Percentiles rank a stretch among this genome's conserved stretches.
Evolutionary conservation across 1,140 invertebrate genomes (phyloP).

Genomic region (Prorops nasuta): DNA sequence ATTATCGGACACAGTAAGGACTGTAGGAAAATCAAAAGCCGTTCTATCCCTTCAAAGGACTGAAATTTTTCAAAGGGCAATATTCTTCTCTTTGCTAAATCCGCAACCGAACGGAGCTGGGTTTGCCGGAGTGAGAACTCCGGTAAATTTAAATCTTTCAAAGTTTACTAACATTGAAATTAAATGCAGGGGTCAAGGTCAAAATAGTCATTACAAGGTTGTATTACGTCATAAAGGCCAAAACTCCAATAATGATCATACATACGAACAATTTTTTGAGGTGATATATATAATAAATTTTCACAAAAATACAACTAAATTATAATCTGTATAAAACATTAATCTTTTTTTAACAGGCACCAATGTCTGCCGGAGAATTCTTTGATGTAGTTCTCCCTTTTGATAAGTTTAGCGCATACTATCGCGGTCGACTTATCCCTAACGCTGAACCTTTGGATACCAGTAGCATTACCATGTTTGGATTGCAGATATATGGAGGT

Average conservation of each 20-base stretch:
- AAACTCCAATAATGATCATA: slow-evolving; percentile 57
- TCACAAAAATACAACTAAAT: neutral
- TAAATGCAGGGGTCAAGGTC: slow-evolving; percentile 61
- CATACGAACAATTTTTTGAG: slow-evolving; percentile 68
- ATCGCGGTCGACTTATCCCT: slow-evolving; percentile 59
- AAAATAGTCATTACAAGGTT: slow-evolving; percentile 60
- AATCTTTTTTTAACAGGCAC: slow-evolving; percentile 34
- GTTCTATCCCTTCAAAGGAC: slow-evolving; percentile 61
- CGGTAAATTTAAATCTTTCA: slow-evolving; percentile 54
- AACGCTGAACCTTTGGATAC: slow-evolving; percentile 61
- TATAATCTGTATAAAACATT: slow-evolving; percentile 1
- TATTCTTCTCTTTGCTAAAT: slow-evolving; percentile 68
- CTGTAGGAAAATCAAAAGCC: slow-evolving; percentile 68
- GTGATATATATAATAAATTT: slow-evolving; percentile 38
- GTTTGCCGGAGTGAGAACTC: slow-evolving; percentile 63
- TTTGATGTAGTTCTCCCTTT: slow-evolving; percentile 56
- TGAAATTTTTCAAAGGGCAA: slow-evolving; percentile 60
- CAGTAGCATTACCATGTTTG: slow-evolving; percentile 63
- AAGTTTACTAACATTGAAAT: slow-evolving; percentile 57
- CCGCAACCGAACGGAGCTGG: slow-evolving; percentile 71
- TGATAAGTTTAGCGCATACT: slow-evolving; percentile 64
- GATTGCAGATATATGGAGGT: slow-evolving; percentile 69
- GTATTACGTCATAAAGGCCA: slow-evolving; percentile 62
- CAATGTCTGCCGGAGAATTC: slow-evolving; percentile 59
- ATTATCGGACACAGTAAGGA: slow-evolving; percentile 65